phyloP scores from a whole-genome alignment of 2,888 invertebrate genomes.

The Salticus scenicus region DNA sequence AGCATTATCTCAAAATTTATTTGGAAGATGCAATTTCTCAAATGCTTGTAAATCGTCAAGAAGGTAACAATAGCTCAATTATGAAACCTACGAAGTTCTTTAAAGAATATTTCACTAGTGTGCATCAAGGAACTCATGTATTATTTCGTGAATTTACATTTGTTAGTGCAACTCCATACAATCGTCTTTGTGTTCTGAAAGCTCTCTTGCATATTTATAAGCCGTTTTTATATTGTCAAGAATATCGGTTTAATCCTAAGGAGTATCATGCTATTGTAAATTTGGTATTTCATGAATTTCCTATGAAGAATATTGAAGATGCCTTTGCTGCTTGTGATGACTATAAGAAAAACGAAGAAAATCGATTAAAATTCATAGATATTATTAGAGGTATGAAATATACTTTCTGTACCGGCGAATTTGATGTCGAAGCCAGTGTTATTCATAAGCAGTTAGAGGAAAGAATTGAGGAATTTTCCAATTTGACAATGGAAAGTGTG shows the following conservation, averaged over 20 bases:
- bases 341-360: conserved; percentile 32
- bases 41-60: conserved; percentile 47
- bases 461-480: conserved; percentile 43
- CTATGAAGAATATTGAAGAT: conserved; percentile 14
- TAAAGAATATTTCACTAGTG: conserved; percentile 68
- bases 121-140: conserved; percentile 69
- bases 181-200: conserved; percentile 62
- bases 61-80: conserved; percentile 40
- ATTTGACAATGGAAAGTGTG: conserved; percentile 27
- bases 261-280: conserved; percentile 62
- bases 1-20: conserved; percentile 57
- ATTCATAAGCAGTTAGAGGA: conserved; percentile 34
- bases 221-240: conserved; percentile 50
- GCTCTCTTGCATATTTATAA: conserved; percentile 59
- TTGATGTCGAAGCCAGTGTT: conserved; percentile 50
- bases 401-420: conserved; percentile 44
- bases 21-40: conserved; percentile 66
- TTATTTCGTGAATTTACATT: conserved; percentile 66
- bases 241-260: conserved; percentile 34
- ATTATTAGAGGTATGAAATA: conserved; percentile 39
- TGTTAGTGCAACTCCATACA: conserved; percentile 63
- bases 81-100: conserved; percentile 63
- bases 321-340: conserved; percentile 28
- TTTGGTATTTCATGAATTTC: conserved; percentile 62
- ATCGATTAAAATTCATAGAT: conserved; percentile 30